A percentile compares a stretch with the other conserved stretches of the same genome.
Evolutionary conservation across 2,797 vertebrate genomes (phyloP).

Genomic region (Lepilemur ruficaudatus): DNA sequence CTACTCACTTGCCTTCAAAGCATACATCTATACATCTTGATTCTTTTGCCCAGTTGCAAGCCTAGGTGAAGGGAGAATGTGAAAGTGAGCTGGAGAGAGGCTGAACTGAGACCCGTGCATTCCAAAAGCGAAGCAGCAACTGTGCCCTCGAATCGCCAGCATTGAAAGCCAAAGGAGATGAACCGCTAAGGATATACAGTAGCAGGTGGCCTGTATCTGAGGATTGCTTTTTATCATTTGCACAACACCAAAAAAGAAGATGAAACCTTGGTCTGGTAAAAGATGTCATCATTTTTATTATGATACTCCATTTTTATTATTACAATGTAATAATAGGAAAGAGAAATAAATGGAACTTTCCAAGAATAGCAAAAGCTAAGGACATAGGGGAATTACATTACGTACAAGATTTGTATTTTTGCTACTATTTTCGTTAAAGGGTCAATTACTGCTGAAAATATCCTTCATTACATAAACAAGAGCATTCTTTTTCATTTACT

Average conservation of each 20-base stretch:
- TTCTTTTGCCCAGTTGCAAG: background rate
- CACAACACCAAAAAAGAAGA: background rate
- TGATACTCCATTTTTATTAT: background rate
- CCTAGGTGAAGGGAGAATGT: background rate
- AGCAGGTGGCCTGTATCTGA: background rate
- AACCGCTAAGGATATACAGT: rapidly evolving
- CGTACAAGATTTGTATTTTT: background rate
- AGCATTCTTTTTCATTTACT: background rate
- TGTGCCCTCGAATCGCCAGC: rapidly evolving
- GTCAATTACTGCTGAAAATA: background rate
- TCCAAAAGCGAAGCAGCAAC: too few relatives aligned
- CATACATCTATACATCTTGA: background rate
- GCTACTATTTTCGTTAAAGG: background rate
- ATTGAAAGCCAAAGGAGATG: rapidly evolving
- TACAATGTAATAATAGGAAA: background rate
- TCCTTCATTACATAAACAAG: background rate
- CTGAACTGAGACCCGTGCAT: rapidly evolving
- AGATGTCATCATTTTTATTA: background rate
- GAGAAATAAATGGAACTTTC: background rate
- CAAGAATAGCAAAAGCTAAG: background rate
- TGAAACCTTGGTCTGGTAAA: background rate
- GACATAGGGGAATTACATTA: rapidly evolving
- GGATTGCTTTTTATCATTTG: background rate
- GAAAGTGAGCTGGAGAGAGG: background rate
- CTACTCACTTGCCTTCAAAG: too few relatives aligned